Evolutionary conservation across 2,888 invertebrate genomes (phyloP).

Genomic region (Oscheius sp.): DNA sequence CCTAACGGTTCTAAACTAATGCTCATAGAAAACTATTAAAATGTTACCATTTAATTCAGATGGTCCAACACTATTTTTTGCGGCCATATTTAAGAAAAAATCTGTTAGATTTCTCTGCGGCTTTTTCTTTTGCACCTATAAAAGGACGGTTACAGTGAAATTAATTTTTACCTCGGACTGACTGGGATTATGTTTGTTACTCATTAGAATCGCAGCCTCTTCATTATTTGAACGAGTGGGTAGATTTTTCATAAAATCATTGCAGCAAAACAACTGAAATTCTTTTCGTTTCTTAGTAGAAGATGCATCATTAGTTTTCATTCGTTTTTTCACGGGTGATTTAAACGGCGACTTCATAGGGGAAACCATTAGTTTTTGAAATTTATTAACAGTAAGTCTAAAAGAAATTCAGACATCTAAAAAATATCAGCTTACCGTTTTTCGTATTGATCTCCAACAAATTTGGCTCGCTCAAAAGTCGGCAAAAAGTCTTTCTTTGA

Average conservation of each 20-base stretch:
- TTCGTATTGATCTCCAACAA: neutral
- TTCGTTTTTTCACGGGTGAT: conserved; percentile 11
- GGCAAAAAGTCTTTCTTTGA: conserved; percentile 13
- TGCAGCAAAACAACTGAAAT: conserved; percentile 1
- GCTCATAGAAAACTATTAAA: neutral
- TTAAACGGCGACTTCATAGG: conserved; percentile 14
- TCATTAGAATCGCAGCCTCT: neutral
- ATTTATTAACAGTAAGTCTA: neutral
- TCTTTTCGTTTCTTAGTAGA: neutral
- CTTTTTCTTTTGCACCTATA: neutral
- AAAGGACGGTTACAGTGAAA: neutral
- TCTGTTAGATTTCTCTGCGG: conserved; percentile 5
- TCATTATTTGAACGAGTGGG: conserved; percentile 4
- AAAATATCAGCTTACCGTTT: neutral
- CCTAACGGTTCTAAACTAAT: no score
- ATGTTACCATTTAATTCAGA: neutral
- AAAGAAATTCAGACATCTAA: neutral
- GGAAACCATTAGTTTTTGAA: conserved; percentile 9
- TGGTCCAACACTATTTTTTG: neutral
- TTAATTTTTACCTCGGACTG: no score
- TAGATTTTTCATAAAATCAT: neutral
- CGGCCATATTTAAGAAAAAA: neutral
- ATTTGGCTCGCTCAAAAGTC: neutral
- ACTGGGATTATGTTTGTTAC: neutral
- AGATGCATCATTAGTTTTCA: neutral